These are phyloP conservation scores for Pampus argenteus DNA, from an alignment of 2,797 vertebrate genomes.

Conservation along the genomic window DNA sequence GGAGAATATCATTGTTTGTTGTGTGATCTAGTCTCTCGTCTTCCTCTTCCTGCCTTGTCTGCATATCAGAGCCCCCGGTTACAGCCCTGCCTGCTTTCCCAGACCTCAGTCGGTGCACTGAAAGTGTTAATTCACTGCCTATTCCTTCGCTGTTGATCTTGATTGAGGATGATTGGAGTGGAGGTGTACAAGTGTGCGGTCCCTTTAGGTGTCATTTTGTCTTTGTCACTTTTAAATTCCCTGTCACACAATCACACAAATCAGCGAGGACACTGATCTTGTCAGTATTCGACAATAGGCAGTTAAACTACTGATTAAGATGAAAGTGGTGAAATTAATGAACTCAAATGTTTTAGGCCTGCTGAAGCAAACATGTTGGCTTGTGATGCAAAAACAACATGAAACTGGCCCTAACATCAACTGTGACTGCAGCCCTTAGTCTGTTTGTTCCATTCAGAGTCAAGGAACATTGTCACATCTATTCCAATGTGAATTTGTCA, in stretches of 20 bases:
- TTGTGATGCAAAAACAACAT: neutral
- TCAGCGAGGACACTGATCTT: neutral
- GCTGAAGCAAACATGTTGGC: neutral
- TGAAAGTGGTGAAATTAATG: neutral
- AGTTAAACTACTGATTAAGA: neutral
- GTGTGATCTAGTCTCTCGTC: conserved; percentile 19
- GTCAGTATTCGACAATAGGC: neutral
- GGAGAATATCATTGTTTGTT: too few species aligned
- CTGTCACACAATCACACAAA: too few species aligned
- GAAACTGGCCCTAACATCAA: neutral
- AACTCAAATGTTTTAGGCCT: neutral
- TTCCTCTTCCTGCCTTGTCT: conserved; percentile 18
- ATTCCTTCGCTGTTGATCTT: neutral
- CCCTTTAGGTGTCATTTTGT: too few species aligned
- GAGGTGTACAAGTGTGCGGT: too few species aligned
- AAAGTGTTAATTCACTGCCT: conserved; percentile 1
- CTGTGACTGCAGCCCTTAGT: neutral
- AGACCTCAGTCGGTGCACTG: neutral
- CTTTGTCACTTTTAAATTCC: too few species aligned
- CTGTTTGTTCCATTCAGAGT: neutral
- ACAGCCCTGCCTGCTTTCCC: conserved; percentile 12
- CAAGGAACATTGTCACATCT: neutral
- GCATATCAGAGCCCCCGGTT: conserved; percentile 15
- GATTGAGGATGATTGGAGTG: too few species aligned
- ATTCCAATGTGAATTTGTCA: conserved; percentile 5